Evolutionary conservation across 2,113 vertebrate species (phyloP).

Genomic region (Dicaeum eximium): DNA sequence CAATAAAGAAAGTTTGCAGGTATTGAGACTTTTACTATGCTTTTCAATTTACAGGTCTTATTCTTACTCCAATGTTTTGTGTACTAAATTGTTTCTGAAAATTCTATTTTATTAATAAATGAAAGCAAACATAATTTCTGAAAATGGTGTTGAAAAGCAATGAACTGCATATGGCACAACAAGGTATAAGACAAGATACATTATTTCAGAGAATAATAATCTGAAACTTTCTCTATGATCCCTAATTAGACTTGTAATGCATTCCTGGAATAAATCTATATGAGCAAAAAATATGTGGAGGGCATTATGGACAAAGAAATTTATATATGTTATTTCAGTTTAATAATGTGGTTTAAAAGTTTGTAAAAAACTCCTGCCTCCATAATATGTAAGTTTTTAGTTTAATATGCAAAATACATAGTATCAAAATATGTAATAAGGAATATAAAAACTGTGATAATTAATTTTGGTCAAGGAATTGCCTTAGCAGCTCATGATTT

Average conservation of each 20-base stretch:
- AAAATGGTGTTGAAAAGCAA: not conserved
- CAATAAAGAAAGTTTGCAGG: not conserved
- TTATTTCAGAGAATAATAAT: not conserved
- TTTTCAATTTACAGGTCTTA: not conserved
- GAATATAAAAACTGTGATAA: not conserved
- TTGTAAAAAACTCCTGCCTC: not conserved
- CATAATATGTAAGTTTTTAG: not conserved
- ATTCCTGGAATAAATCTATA: not conserved
- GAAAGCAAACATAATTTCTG: not conserved
- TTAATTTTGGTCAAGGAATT: not conserved
- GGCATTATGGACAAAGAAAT: not conserved
- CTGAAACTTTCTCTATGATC: not conserved
- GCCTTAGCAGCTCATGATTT: not conserved
- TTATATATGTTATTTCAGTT: not conserved
- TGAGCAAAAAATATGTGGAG: not conserved
- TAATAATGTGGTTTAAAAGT: not conserved
- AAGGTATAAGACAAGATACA: not conserved
- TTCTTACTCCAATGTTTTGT: not conserved
- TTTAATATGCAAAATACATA: not conserved
- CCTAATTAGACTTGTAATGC: not conserved
- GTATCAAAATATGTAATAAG: not conserved
- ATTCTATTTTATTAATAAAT: not conserved
- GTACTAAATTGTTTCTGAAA: not conserved
- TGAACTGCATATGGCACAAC: not conserved
- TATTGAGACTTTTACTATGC: not conserved